phyloP scores from a whole-genome alignment of 2,113 vertebrate species.

The Protobothrops mucrosquamatus region DNA sequence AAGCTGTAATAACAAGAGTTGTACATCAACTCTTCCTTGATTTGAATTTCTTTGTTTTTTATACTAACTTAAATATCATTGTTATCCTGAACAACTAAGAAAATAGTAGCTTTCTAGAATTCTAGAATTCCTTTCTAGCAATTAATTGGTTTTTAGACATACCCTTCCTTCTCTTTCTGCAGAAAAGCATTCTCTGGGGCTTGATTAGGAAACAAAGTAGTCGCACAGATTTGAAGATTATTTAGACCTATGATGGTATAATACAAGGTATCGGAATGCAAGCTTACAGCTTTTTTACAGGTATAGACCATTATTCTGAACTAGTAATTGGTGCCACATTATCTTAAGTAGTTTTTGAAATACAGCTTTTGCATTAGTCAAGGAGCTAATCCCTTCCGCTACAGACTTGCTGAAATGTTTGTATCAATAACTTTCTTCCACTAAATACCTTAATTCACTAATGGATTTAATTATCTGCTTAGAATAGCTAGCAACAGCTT shows the following conservation, averaged over 20 bases:
- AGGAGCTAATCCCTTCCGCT: conserved; percentile 25
- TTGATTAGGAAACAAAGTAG: neutral
- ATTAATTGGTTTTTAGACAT: neutral
- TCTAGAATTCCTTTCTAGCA: neutral
- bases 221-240: neutral
- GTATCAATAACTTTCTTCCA: conserved; percentile 21
- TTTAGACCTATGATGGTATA: neutral
- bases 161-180: neutral
- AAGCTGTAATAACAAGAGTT: neutral
- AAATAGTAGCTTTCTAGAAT: neutral
- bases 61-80: neutral
- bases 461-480: conserved; percentile 20
- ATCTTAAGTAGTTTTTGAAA: conserved; percentile 6
- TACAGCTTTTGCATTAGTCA: conserved; percentile 9
- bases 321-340: conserved; percentile 9
- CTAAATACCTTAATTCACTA: conserved; percentile 24
- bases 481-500: conserved; percentile 30
- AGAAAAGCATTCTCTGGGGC: neutral
- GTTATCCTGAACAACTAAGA: neutral
- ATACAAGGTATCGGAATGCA: neutral
- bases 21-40: neutral
- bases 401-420: neutral
- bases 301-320: neutral
- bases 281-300: neutral
- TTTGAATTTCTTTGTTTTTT: neutral